Evolutionary conservation across 37 sponge, comb jelly and placozoan species (phyloP).

Genomic region (Petrosia ficiformis): DNA sequence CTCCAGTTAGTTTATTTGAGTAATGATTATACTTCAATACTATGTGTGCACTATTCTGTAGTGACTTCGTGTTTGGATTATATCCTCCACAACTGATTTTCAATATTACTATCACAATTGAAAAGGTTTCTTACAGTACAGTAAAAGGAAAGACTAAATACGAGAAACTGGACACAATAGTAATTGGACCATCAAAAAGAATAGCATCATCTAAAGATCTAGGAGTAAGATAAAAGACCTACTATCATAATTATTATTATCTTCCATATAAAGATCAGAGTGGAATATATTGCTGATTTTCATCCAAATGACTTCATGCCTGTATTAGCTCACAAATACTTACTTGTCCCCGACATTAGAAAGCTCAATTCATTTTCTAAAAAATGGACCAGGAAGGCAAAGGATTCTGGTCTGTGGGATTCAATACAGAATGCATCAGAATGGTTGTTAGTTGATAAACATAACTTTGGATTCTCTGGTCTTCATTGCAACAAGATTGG

Average conservation of each 20-base stretch:
- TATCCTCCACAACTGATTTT: constrained; percentile 58
- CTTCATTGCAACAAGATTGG: constrained; percentile 75
- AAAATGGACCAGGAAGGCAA: background rate
- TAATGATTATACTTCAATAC: background rate
- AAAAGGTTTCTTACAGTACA: constrained; percentile 32
- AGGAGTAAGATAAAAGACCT: constrained; percentile 9
- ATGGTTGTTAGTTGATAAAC: constrained; percentile 64
- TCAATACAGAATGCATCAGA: constrained; percentile 54
- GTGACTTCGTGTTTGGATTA: constrained; percentile 60
- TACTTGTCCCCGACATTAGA: constrained; percentile 53
- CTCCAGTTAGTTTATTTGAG: constrained; percentile 31
- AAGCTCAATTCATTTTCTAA: background rate
- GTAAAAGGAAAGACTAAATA: constrained; percentile 36
- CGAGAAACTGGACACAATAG: constrained; percentile 27
- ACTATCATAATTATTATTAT: background rate
- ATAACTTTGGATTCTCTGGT: constrained; percentile 59
- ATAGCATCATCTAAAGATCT: constrained; percentile 25
- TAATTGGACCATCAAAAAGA: constrained; percentile 57
- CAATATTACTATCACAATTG: constrained; percentile 40
- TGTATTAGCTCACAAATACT: constrained; percentile 38
- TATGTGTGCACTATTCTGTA: constrained; percentile 5
- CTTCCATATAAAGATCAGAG: constrained; percentile 43
- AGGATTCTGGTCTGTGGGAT: background rate
- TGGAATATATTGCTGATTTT: constrained; percentile 75
- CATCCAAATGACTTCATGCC: constrained; percentile 24